Conservation (phyloP, 2,113 vertebrate species). For the Gavia stellata region DNA sequence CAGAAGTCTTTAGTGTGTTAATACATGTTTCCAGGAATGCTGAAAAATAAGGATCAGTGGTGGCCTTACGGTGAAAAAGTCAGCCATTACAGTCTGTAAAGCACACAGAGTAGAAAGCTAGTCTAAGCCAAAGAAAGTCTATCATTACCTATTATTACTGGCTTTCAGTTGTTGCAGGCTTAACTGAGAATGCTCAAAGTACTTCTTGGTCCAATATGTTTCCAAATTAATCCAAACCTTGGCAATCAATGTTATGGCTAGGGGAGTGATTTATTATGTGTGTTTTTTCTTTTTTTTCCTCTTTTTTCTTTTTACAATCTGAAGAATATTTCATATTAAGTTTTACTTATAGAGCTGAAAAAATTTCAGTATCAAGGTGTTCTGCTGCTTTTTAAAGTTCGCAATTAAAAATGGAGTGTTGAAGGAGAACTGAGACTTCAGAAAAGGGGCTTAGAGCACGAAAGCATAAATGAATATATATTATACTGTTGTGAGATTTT, state of each 20-base stretch:
- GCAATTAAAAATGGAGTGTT: neutral
- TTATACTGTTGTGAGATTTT: neutral
- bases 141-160: neutral
- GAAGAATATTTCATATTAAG: neutral
- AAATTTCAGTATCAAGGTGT: neutral
- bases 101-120: neutral
- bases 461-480: neutral
- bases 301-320: neutral
- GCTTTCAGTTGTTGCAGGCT: neutral
- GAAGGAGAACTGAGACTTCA: neutral
- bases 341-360: neutral
- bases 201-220: neutral
- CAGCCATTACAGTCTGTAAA: neutral
- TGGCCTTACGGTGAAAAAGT: neutral
- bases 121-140: neutral
- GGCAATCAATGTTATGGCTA: neutral
- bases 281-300: fast-evolving
- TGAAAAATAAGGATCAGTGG: constrained; percentile 1
- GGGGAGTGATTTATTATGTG: neutral
- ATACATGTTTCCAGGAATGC: neutral
- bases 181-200: neutral
- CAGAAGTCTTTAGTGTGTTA: neutral
- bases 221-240: neutral
- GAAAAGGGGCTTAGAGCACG: neutral
- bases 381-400: neutral